phyloP scores from a whole-genome alignment of 2,113 vertebrate genomes.

The Strigops habroptila region DNA sequence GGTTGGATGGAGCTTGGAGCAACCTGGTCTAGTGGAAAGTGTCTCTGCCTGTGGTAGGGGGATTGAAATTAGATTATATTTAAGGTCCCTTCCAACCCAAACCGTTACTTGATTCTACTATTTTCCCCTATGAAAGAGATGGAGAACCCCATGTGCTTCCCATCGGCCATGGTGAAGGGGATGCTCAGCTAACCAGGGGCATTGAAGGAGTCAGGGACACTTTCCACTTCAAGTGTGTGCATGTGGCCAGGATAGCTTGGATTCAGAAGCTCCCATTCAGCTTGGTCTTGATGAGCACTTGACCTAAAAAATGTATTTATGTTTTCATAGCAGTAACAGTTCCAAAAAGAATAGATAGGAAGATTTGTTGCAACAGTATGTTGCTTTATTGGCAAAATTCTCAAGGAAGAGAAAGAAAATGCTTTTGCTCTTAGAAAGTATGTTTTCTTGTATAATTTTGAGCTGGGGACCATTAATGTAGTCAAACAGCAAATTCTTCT shows the following conservation, averaged over 20 bases:
- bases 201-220: not conserved
- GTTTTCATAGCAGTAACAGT: not conserved
- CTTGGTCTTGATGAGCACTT: not conserved
- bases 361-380: not conserved
- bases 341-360: not conserved
- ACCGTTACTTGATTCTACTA: not conserved
- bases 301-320: not conserved
- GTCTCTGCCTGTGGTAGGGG: not conserved
- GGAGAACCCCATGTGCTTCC: too few species aligned
- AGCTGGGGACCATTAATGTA: not conserved
- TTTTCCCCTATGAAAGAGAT: not conserved
- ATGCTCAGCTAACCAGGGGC: not conserved
- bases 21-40: not conserved
- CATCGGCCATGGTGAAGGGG: fast-evolving
- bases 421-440: not conserved
- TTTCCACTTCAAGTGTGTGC: fast-evolving
- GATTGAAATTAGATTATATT: fast-evolving
- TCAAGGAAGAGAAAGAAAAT: not conserved
- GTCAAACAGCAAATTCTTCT: not conserved
- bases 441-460: not conserved
- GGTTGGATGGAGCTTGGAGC: fast-evolving
- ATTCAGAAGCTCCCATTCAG: not conserved
- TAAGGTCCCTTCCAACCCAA: not conserved
- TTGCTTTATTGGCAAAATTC: not conserved
- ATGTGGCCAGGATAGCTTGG: not conserved